phyloP scores from a whole-genome alignment of 2,888 invertebrate genomes.

The Ametastegia equiseti region DNA sequence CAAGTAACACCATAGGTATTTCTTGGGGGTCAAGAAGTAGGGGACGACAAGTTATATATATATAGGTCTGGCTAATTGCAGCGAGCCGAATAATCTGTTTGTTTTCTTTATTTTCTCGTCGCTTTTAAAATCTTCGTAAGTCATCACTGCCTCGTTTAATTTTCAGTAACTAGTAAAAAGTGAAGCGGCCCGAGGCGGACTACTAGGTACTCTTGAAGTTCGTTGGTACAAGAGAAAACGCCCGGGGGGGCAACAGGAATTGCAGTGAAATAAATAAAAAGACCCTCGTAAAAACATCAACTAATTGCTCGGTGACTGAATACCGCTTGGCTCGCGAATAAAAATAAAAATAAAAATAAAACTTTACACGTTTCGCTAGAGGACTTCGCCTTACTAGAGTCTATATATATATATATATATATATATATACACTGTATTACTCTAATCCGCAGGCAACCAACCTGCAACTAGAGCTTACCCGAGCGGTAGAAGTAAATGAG shows the following conservation, averaged over 20 bases:
- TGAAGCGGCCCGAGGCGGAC: background rate
- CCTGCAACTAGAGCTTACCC: conserved; percentile 26
- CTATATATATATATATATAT: too few species aligned
- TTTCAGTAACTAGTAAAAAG: conserved; percentile 23
- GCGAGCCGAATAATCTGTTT: too few species aligned
- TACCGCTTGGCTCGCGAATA: conserved; percentile 36
- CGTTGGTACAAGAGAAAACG: conserved; percentile 11
- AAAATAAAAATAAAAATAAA: conserved; percentile 33
- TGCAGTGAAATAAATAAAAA: conserved; percentile 42
- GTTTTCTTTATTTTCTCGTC: background rate
- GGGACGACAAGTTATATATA: too few species aligned
- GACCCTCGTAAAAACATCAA: conserved; percentile 46
- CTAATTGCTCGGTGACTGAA: conserved; percentile 45
- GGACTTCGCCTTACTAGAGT: conserved; percentile 16
- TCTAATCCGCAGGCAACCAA: conserved; percentile 22
- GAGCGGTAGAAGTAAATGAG: conserved; percentile 17
- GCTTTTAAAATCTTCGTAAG: background rate
- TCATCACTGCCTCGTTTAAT: conserved; percentile 18
- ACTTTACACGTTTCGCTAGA: background rate
- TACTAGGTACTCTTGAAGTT: conserved; percentile 19
- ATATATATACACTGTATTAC: too few species aligned
- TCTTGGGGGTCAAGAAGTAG: too few species aligned
- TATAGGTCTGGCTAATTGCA: too few species aligned
- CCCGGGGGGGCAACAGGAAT: conserved; percentile 6
- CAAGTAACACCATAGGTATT: too few species aligned